These are phyloP conservation scores for Diadromus collaris DNA, from an alignment of 2,888 invertebrate species.

Conservation along the genomic window DNA sequence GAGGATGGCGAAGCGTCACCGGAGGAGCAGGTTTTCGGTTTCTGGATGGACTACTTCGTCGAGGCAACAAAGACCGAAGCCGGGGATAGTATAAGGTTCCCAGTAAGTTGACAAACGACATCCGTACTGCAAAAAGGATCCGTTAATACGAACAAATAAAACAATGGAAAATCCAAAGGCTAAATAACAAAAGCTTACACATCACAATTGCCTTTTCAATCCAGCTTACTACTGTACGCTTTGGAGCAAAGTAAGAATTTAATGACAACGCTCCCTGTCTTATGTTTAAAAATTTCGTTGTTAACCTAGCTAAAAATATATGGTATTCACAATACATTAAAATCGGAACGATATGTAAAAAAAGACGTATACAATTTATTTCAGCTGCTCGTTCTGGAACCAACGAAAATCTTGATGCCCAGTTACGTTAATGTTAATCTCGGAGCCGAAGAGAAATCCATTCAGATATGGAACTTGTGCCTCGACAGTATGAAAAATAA, in stretches of 20 bases:
- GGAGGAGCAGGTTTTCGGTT: slow-evolving; percentile 95
- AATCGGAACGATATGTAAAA: slow-evolving; percentile 7
- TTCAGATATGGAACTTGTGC: slow-evolving; percentile 94
- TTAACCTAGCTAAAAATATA: slow-evolving; percentile 9
- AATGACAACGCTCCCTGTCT: slow-evolving; percentile 26
- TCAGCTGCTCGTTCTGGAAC: slow-evolving; percentile 92
- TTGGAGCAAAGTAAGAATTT: slow-evolving; percentile 70
- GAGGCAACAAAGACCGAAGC: slow-evolving; percentile 94
- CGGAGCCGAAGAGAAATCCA: slow-evolving; percentile 95
- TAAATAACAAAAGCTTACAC: slow-evolving; percentile 64
- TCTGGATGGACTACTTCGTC: slow-evolving; percentile 99
- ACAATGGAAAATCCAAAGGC: slow-evolving; percentile 49
- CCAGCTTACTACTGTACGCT: slow-evolving; percentile 70
- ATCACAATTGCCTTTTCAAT: slow-evolving; percentile 65
- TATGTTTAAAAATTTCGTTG: slow-evolving; percentile 23
- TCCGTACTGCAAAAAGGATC: slow-evolving; percentile 67
- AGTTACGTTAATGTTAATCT: slow-evolving; percentile 97
- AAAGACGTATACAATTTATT: slow-evolving; percentile 60
- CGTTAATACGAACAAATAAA: slow-evolving; percentile 58
- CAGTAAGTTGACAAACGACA: slow-evolving; percentile 83
- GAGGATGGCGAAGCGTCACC: slow-evolving; percentile 87
- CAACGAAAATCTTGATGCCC: slow-evolving; percentile 96
- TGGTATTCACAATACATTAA: background rate
- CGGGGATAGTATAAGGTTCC: slow-evolving; percentile 93
- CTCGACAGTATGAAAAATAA: slow-evolving; percentile 88